Base-by-base conservation (phyloP, 1,140 invertebrate species). In the Coenobita brevimanus region DNA sequence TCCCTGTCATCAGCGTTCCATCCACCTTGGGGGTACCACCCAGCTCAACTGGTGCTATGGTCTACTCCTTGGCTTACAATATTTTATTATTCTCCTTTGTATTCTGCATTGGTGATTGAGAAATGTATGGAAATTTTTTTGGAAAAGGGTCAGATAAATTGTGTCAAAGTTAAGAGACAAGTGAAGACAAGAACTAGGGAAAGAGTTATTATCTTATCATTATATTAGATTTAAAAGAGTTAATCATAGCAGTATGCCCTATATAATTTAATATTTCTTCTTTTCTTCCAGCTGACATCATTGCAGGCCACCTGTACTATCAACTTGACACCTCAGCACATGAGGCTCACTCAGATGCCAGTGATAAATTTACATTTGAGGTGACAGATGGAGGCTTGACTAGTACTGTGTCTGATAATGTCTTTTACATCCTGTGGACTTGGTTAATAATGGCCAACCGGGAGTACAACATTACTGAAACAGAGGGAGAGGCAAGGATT, bases 381-480 rank as follows among this genome's bases (percentile, higher is more conserved):
- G 57, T 89, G 57, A 57, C 60, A 17, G 88, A 89, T 30, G 67
- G 76, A 24, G 80, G 78, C 24, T 67, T n/a, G n/a, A n/a, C 81
- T 10, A 89, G 75, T 71, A 24, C 33, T 60, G 88, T 89, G 17
- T 64, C 73, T 54, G 88, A 38, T 3, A 89, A 89, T 43, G 41
- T 80, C 46, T 89, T 89, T 24, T 73, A 83, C n/a, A 84, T 89
- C 41, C 81, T 79, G 15, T 89, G 88, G 88, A 27, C 88, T 1
- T 89, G 82, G 88, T 33, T 89, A 60, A 38, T 69, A 38, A 84
- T 89, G 75, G 60, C 27, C 15, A 62, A 80, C 21, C 79, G 71
- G 33, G 89, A 91, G n/a, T 93, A 92, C 81, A 90, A 91, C 33
- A 91, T 93, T 24, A 89, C 90, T 21, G 93, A 93, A 90, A 89